Percentiles rank a stretch among this genome's conserved stretches.
Conservation (phyloP, 2,113 vertebrate genomes). For the Muntiacus muntjak region DNA sequence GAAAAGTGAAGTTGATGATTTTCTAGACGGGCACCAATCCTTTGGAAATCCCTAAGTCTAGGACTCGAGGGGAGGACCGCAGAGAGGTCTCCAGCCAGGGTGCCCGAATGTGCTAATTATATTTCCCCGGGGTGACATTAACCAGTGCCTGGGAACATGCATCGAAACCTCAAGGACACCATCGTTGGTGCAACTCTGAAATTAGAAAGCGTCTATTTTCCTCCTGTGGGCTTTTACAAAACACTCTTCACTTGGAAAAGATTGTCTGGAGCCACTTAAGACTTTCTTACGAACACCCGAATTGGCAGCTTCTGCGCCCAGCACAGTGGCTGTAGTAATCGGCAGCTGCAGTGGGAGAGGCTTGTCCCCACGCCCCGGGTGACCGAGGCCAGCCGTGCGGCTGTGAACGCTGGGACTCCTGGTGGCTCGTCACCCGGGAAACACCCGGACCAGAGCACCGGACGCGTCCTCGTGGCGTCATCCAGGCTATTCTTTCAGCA, state of each 20-base stretch:
- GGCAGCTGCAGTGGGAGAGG: neutral
- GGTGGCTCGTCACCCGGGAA: neutral
- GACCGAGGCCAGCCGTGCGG: rapidly evolving
- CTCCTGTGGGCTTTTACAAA: constrained; percentile 20
- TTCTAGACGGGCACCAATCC: neutral
- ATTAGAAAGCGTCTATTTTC: neutral
- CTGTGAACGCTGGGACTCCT: neutral
- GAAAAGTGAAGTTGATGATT: neutral
- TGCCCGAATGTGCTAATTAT: neutral
- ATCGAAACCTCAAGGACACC: neutral
- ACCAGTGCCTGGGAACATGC: neutral
- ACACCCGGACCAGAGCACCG: rapidly evolving
- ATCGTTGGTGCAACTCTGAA: neutral
- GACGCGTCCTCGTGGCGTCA: rapidly evolving
- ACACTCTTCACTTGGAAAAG: neutral
- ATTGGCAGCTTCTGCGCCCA: neutral
- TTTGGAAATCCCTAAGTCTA: neutral
- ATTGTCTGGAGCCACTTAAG: neutral
- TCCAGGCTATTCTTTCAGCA: neutral
- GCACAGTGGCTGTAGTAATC: neutral
- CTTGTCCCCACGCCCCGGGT: neutral
- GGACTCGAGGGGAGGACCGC: neutral
- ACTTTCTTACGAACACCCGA: neutral
- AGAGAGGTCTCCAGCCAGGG: neutral
- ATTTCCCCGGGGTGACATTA: neutral